Conservation (phyloP, 2,888 invertebrate species). For the Poecilobothrus nobilitatus region DNA sequence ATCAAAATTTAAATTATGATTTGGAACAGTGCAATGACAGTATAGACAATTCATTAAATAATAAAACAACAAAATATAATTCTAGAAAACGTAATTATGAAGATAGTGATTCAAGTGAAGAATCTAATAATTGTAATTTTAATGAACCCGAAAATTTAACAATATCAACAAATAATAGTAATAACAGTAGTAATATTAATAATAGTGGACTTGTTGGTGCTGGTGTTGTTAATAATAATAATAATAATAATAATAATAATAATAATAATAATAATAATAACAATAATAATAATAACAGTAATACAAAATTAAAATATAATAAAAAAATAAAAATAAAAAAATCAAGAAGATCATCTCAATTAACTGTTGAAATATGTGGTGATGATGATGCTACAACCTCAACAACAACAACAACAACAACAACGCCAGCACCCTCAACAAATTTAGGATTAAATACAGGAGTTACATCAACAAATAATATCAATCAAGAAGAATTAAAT, state of each 20-base stretch:
- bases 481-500: constrained; percentile 28
- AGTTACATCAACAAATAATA: constrained; percentile 26
- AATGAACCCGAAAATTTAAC: neutral
- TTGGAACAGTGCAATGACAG: constrained; percentile 1
- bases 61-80: constrained; percentile 23
- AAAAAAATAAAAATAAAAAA: neutral
- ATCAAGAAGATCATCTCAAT: constrained; percentile 1
- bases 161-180: constrained; percentile 16
- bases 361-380: constrained; percentile 4
- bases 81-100: constrained; percentile 40
- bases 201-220: constrained; percentile 22
- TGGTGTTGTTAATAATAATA: constrained; percentile 17
- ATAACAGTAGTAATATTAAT: constrained; percentile 21
- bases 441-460: constrained; percentile 26
- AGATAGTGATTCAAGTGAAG: constrained; percentile 20
- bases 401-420: constrained; percentile 22
- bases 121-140: constrained; percentile 2
- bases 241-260: constrained; percentile 23
- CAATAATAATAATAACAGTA: constrained; percentile 17
- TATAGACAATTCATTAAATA: constrained; percentile 1
- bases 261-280: constrained; percentile 22
- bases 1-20: constrained; percentile 7
- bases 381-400: constrained; percentile 28
- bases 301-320: constrained; percentile 2
- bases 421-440: constrained; percentile 19